Conservation (phyloP, 2,113 vertebrate species). For the Elachura formosa region DNA sequence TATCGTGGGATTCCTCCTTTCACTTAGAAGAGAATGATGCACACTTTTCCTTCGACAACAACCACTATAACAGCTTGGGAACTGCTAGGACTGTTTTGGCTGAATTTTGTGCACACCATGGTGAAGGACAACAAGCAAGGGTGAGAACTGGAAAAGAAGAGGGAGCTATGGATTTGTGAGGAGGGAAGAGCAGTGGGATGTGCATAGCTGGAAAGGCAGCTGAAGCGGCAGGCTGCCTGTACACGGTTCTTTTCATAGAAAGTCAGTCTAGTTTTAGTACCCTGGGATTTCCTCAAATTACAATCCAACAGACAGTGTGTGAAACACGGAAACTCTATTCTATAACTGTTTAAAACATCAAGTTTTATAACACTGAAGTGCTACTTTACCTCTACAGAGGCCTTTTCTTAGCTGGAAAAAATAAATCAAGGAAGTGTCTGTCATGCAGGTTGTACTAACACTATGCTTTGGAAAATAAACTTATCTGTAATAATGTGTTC, state of each 20-base stretch:
- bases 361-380: not conserved
- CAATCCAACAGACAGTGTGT: not conserved
- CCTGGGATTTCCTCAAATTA: not conserved
- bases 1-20: not conserved
- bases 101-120: not conserved
- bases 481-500: not conserved
- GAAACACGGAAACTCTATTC: not conserved
- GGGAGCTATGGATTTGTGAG: accelerated
- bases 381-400: not conserved
- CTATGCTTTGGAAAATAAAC: not conserved
- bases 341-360: not conserved
- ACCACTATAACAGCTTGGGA: not conserved
- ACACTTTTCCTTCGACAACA: not conserved
- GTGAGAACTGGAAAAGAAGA: not conserved
- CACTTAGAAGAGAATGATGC: not conserved
- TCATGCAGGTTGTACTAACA: not conserved
- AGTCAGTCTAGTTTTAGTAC: not conserved
- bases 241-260: not conserved
- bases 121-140: not conserved
- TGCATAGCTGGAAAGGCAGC: not conserved
- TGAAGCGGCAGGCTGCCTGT: not conserved
- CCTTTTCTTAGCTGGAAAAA: not conserved
- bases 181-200: not conserved
- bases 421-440: not conserved
- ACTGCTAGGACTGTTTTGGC: not conserved